These are phyloP conservation scores for Melanaphis sacchari DNA, from an alignment of 1,140 invertebrate species.

Conservation along the genomic window DNA sequence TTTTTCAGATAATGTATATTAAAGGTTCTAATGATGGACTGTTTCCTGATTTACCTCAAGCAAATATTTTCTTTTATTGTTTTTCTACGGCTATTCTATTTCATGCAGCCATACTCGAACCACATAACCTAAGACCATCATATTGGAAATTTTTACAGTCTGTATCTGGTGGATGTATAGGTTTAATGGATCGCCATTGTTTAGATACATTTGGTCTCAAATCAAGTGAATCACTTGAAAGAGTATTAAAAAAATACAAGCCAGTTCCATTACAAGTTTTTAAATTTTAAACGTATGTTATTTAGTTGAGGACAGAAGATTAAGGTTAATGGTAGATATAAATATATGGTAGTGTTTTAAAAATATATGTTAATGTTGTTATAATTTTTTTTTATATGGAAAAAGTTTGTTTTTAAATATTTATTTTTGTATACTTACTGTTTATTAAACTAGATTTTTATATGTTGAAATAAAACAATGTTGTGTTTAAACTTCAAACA, in stretches of 20 bases:
- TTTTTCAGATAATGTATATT: slow-evolving; percentile 70
- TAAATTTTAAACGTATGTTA: slow-evolving; percentile 10
- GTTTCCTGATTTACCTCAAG: slow-evolving; percentile 71
- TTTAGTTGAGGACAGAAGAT: neutral
- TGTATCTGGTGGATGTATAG: slow-evolving; percentile 75
- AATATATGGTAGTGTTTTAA: neutral
- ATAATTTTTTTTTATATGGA: neutral
- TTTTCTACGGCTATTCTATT: slow-evolving; percentile 81
- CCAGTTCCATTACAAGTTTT: slow-evolving; percentile 40
- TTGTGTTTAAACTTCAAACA: neutral
- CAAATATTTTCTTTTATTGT: slow-evolving; percentile 76
- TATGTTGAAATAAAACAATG: neutral
- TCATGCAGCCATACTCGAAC: slow-evolving; percentile 81
- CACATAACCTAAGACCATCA: slow-evolving; percentile 78
- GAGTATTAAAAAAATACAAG: slow-evolving; percentile 45
- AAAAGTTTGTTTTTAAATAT: neutral
- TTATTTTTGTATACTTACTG: neutral
- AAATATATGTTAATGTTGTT: neutral
- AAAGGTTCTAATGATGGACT: slow-evolving; percentile 68
- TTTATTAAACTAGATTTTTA: neutral
- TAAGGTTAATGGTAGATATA: neutral
- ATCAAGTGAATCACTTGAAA: slow-evolving; percentile 64
- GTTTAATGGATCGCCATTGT: slow-evolving; percentile 67
- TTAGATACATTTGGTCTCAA: slow-evolving; percentile 70
- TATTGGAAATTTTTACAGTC: slow-evolving; percentile 84